phyloP scores from a whole-genome alignment of 2,113 vertebrate species.

The Amphiprion ocellaris region DNA sequence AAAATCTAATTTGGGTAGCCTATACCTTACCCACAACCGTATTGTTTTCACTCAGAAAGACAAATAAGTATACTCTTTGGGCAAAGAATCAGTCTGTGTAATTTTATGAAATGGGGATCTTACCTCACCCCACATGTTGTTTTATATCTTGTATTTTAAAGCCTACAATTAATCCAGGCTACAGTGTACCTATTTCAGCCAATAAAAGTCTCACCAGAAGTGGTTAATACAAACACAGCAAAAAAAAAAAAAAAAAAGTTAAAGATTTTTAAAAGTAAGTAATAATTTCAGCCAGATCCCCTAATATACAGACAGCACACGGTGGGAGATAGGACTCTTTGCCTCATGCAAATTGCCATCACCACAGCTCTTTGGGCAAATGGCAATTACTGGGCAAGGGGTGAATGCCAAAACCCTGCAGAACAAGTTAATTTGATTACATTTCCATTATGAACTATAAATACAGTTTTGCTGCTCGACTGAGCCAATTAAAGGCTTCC shows the following conservation, averaged over 20 bases:
- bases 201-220: conserved; percentile 9
- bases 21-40: conserved; percentile 17
- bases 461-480: conserved; percentile 83
- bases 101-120: conserved; percentile 4
- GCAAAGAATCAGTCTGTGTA: conserved; percentile 4
- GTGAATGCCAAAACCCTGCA: conserved; percentile 81
- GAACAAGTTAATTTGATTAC: conserved; percentile 84
- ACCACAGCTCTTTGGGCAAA: conserved; percentile 77
- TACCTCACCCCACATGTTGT: conserved; percentile 1
- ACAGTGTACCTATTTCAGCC: not conserved
- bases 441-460: conserved; percentile 85
- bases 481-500: conserved; percentile 81
- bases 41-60: conserved; percentile 30
- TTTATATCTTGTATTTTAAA: not conserved
- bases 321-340: conserved; percentile 64
- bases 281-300: conserved; percentile 51
- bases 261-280: conserved; percentile 32
- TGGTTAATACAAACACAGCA: conserved; percentile 7
- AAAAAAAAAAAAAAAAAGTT: not conserved
- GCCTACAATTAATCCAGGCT: not conserved
- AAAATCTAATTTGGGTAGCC: conserved; percentile 48
- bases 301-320: conserved; percentile 63
- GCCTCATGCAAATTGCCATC: conserved; percentile 75
- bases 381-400: conserved; percentile 80
- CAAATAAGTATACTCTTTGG: conserved; percentile 6